Base-by-base conservation (phyloP, 2,888 invertebrate genomes). In the Eledona agricola region DNA sequence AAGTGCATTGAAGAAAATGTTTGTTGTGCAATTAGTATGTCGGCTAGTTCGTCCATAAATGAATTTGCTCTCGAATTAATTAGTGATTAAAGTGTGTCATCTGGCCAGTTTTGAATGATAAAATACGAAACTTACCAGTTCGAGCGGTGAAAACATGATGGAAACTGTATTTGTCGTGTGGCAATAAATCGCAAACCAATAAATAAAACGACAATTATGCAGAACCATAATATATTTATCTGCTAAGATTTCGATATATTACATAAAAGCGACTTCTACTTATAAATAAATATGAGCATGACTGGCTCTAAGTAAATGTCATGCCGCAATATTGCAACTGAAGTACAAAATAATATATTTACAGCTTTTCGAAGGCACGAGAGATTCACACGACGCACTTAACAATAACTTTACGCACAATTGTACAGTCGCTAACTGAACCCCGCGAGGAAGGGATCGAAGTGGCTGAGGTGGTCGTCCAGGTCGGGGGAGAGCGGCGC, bases 401-500 rank as follows among this genome's bases (percentile, higher is more conserved):
- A 26, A 52, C 47, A 57, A 57, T 54, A 53, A 56, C 51, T 51
- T 51, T 47, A 47, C 9, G 49, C 47, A 50, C 16, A 55, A 20
- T 12, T 16, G 9, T 4, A 11, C 16, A 54, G 61, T 65, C n/a
- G n/a, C n/a, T 67, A 72, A 57, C 69, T 72, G 47, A 72, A 70
- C 29, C 71, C 69, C 17, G 66, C 63, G 13, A 75, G 54, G 51
- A 75, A 75, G 10, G 73, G 68, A 57, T 75, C 76, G 50, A 73
- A 75, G 12, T 65, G 66, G 6, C 65, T 63, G 43, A 76, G 63
- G 52, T 73, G 73, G 42, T 74, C 72, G 6, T 69, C 62, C 49
- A 75, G 67, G 51, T 74, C 75, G 2, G 73, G 72, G 16, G 74
- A 74, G 10, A 74, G 45, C 1, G 72, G 70, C 17, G 70, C 60